Evolutionary conservation across 2,888 invertebrate genomes (phyloP).

Genomic region (Strigamia maritima): DNA sequence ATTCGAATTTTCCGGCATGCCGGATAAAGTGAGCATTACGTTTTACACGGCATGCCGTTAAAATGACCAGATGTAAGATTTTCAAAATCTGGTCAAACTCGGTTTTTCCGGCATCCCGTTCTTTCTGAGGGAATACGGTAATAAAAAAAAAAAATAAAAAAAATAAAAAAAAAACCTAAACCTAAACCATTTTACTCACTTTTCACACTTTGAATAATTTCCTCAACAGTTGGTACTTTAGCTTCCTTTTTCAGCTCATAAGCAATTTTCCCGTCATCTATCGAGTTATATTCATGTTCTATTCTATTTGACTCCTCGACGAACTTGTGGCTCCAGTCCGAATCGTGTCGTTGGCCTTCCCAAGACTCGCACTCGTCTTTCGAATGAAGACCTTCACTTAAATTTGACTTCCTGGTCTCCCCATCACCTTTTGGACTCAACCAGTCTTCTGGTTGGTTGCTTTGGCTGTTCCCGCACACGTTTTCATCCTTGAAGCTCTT

Average conservation of each 20-base stretch:
- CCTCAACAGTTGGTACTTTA: slow-evolving; percentile 44
- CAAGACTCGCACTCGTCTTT: background rate
- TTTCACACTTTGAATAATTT: slow-evolving; percentile 45
- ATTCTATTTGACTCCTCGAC: background rate
- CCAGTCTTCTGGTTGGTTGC: background rate
- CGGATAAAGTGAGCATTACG: no score
- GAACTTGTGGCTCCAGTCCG: background rate
- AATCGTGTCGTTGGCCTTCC: slow-evolving; percentile 10
- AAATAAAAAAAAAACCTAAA: slow-evolving; percentile 41
- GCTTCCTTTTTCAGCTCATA: background rate
- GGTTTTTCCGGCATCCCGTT: no score
- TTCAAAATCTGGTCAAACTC: no score
- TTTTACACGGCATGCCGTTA: no score
- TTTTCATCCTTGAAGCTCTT: slow-evolving; percentile 10
- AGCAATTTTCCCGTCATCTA: background rate
- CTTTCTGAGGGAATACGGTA: no score
- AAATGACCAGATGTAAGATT: no score
- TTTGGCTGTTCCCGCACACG: slow-evolving; percentile 5
- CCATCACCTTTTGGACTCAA: background rate
- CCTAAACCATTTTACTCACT: background rate
- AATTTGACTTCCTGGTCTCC: background rate
- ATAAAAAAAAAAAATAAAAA: slow-evolving; percentile 40
- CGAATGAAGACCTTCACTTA: background rate
- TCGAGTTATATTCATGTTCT: background rate
- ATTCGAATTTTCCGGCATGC: no score